Evolutionary conservation across 1,140 invertebrate species (phyloP), one percentile per base, ranked within the genome.

Genomic region (Venustaconcha ellipsiformis): DNA sequence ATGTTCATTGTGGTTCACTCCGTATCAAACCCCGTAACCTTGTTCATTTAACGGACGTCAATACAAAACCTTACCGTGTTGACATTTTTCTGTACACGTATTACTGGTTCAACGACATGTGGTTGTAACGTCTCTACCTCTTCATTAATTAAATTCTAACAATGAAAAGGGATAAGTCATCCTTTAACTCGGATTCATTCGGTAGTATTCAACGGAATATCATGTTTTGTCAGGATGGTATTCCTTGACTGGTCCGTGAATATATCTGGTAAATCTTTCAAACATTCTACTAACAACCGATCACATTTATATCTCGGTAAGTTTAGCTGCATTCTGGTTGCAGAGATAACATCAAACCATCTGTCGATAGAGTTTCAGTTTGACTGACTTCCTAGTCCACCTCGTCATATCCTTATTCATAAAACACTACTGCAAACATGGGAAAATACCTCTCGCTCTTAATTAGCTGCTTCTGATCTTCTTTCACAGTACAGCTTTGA

Each of bases 61-160:
- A 5, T 81, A 88, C 80, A 91, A 91, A 23, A 92, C 82, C 56
- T 30, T 3, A 30, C 91, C 74, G 55, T 78, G n/a, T 89, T 89
- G 79, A 91, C 81, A 0, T 81, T 26, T 76, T 92, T 92, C 20
- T 82, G 64, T 26, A 92, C 89, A 12, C 88, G 82, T 1, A 92
- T 91, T 20, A 92, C 77, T 2, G 90, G 90, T 6, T 91, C 89
- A 8, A 86, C 90, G 90, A 91, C 65, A 92, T 80, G n/a, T n/a
- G n/a, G n/a, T n/a, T n/a, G n/a, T n/a, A n/a, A n/a, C n/a, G 80
- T 76, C 18, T 85, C 75, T 26, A 91, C 74, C 82, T 92, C 86
- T 14, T 84, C 30, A 3, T 90, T 82, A 14, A 91, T 2, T 26
- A 26, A 1, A 26, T 26, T 26, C 26, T 26, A 26, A 2, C 26